Evolutionary conservation across 1,140 invertebrate species (phyloP), one percentile per base, ranked within the genome.

Genomic region (Melanaphis sacchari): DNA sequence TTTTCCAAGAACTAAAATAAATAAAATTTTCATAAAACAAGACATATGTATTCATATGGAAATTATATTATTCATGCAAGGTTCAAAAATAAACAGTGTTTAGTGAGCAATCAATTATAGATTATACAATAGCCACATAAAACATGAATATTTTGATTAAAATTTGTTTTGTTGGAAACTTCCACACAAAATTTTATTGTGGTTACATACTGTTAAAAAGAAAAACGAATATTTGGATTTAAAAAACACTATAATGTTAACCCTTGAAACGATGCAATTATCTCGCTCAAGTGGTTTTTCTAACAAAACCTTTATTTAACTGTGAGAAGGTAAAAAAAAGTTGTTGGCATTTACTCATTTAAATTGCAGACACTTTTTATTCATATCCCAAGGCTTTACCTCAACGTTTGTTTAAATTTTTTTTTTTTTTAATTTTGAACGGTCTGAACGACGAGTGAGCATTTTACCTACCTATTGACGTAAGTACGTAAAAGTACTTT

Each of bases 181-280:
- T n/a, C 5, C 31, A 76, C 4, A 76, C n/a, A n/a, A 76, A 76
- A 76, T n/a, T n/a, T n/a, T n/a, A n/a, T n/a, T 76, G 59, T n/a
- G 31, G 59, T n/a, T 36, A 82, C 22, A 82, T 2, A n/a, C 36
- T 24, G 38, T 82, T 82, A 24, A 84, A 84, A 84, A 8, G 24
- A 22, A 4, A 84, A 84, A 84, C 38, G 38, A 84, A 84, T 41
- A 84, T 84, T 40, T 41, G 38, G 82, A 84, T 84, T 84, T 40
- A 41, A 84, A 84, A 84, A 40, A 84, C 38, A 40, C 82, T 41
- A 31, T 41, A 40, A 84, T 41, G 38, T 84, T 84, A 84, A 84
- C 82, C 82, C 82, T 84, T 41, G 82, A 84, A 84, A 82, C 76
- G 76, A 82, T 82, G 76, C 76, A 82, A 82, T 82, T 82, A 82